Conservation (phyloP, 2,113 vertebrate genomes). For the Stigmatopora nigra region DNA sequence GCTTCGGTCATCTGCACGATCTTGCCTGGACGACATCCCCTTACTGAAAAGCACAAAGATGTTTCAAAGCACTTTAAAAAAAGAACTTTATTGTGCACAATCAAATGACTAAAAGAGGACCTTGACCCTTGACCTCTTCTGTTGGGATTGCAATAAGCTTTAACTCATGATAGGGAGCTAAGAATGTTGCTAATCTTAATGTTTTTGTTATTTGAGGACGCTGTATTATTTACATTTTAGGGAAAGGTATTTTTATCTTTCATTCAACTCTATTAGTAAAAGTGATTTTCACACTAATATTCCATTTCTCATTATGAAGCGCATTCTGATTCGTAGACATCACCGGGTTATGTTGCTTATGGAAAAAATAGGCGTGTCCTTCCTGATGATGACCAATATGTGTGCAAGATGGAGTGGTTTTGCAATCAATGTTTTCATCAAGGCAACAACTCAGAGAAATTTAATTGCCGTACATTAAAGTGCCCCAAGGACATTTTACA, state of each 20-base stretch:
- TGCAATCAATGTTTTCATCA: neutral
- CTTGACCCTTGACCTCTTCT: neutral
- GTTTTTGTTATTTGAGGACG: no score
- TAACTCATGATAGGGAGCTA: neutral
- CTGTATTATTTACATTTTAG: no score
- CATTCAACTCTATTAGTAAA: no score
- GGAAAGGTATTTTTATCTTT: no score
- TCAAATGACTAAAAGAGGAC: neutral
- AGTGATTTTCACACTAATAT: no score
- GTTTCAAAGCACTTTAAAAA: neutral
- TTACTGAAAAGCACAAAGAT: constrained; percentile 43
- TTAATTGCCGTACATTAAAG: constrained; percentile 19
- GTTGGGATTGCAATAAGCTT: neutral
- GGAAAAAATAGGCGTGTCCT: no score
- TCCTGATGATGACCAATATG: neutral
- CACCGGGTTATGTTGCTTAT: no score
- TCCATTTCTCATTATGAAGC: no score
- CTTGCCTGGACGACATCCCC: constrained; percentile 67
- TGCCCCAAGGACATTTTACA: constrained; percentile 48
- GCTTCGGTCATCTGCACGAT: constrained; percentile 65
- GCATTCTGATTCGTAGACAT: no score
- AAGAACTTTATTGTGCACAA: neutral
- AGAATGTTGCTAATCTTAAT: neutral
- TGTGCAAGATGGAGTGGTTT: neutral
- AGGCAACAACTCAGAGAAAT: constrained; percentile 3